Evolutionary conservation across 2,113 vertebrate species (phyloP), one percentile per base, ranked within the genome.

Genomic region (Chrysochloris asiatica): DNA sequence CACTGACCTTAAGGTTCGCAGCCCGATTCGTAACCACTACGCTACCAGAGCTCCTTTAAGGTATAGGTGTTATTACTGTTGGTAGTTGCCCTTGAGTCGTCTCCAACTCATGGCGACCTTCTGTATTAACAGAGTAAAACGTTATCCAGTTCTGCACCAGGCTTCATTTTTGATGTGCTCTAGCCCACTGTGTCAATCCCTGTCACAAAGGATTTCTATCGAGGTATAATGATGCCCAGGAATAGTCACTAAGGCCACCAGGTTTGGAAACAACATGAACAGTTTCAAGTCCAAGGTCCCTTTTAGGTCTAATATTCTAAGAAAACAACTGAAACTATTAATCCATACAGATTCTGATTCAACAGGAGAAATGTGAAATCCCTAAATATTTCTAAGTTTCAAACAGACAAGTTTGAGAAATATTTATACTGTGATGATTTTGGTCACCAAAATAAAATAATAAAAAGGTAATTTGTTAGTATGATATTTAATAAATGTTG

Each of bases 361-460:
- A 92, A 83, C 2, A 38, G 43, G 24, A 90, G 4, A 3, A 86
- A 5, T 17, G 3, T 43, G 1, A 88, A 89, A 48, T 54, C 80
- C 52, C 21, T 77, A 67, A 71, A 73, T 78, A 48, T 45, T 50
- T 50, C 36, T 71, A 73, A 67, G 28, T 63, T 71, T 84, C 48
- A 26, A 43, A 75, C 48, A 54, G 11, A 4, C 61, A 45, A 61
- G 48, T 52, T 8, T 79, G n/a, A 59, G 50, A 93, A 88, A 75
- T 10, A 21, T 22, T 56, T 22, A 16, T 56, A 41, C 1, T 1
- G 22, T 71, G 48, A 43, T 45, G 76, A n/a, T 84, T 43, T 24
- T 52, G n/a, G 38, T 82, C n/a, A 85, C 3, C 59, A 82, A 83
- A 63, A 89, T 3, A 56, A 65, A 82, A 81, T 50, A 93, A 92